Evolutionary conservation across 2,888 invertebrate species (phyloP).

Genomic region (Microplitis deprimator): DNA sequence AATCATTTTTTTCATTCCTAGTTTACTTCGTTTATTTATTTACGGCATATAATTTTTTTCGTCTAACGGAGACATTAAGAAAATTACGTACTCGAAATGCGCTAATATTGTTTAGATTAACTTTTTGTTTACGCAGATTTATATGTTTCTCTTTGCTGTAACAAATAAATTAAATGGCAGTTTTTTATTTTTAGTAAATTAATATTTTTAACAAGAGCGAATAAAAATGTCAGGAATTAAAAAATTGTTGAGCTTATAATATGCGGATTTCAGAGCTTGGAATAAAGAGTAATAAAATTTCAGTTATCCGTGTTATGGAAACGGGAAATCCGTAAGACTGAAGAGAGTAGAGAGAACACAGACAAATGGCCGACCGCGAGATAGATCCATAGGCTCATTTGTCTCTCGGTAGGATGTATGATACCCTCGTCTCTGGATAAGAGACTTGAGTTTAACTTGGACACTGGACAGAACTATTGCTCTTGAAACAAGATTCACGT

Average conservation of each 20-base stretch:
- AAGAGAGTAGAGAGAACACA: constrained; percentile 9
- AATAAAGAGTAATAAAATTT: background rate
- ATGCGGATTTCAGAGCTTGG: background rate
- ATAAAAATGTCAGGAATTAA: background rate
- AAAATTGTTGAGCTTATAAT: background rate
- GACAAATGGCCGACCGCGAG: constrained; percentile 50
- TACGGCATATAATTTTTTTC: background rate
- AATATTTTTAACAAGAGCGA: background rate
- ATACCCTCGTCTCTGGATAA: constrained; percentile 58
- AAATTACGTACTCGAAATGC: background rate
- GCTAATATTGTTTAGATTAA: background rate
- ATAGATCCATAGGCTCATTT: constrained; percentile 52
- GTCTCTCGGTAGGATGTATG: constrained; percentile 47
- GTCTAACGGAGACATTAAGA: no score
- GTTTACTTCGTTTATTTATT: constrained; percentile 5
- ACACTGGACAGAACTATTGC: constrained; percentile 48
- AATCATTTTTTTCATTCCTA: constrained; percentile 25
- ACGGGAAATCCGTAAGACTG: constrained; percentile 16
- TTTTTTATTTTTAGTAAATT: background rate
- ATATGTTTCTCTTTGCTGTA: background rate
- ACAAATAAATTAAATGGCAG: background rate
- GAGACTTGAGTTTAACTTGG: constrained; percentile 52
- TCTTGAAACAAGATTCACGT: constrained; percentile 56
- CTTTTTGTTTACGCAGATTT: background rate
- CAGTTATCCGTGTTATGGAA: constrained; percentile 5